Evolutionary conservation across 2,797 vertebrate species (phyloP).

Genomic region (Falco naumanni): DNA sequence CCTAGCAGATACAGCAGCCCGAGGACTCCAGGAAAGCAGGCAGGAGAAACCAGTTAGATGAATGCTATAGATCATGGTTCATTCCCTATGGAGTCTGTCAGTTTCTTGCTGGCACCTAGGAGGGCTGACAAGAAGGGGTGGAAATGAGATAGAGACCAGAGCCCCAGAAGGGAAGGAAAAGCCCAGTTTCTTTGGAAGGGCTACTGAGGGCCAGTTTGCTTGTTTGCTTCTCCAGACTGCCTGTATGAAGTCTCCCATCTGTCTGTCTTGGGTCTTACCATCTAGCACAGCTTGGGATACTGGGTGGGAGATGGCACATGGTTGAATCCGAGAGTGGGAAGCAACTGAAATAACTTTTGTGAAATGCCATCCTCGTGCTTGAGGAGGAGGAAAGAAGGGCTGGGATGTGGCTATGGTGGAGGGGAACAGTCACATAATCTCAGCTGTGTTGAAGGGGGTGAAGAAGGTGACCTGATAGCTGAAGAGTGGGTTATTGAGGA

Average conservation of each 20-base stretch:
- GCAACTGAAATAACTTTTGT: conserved; percentile 59
- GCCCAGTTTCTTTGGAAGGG: neutral
- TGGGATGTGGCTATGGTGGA: neutral
- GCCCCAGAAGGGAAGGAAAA: neutral
- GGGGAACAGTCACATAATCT: neutral
- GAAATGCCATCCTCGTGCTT: conserved; percentile 68
- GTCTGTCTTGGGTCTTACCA: neutral
- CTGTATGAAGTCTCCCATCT: conserved; percentile 10
- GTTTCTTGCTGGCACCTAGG: neutral
- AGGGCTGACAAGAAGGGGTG: neutral
- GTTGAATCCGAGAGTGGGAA: conserved; percentile 57
- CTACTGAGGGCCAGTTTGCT: neutral
- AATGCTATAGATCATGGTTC: rapidly evolving
- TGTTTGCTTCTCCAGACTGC: neutral
- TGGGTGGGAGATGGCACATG: conserved; percentile 25
- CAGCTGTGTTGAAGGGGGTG: neutral
- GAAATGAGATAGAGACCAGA: neutral
- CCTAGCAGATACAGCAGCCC: neutral
- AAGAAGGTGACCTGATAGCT: conserved; percentile 3
- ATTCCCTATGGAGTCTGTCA: rapidly evolving
- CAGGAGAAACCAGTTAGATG: neutral
- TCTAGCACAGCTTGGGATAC: neutral
- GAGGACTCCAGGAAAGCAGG: neutral
- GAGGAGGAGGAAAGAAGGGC: conserved; percentile 42
- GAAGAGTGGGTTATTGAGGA: conserved; percentile 1